phyloP scores from a whole-genome alignment of 1,140 invertebrate species.

The Choristoneura fumiferana region DNA sequence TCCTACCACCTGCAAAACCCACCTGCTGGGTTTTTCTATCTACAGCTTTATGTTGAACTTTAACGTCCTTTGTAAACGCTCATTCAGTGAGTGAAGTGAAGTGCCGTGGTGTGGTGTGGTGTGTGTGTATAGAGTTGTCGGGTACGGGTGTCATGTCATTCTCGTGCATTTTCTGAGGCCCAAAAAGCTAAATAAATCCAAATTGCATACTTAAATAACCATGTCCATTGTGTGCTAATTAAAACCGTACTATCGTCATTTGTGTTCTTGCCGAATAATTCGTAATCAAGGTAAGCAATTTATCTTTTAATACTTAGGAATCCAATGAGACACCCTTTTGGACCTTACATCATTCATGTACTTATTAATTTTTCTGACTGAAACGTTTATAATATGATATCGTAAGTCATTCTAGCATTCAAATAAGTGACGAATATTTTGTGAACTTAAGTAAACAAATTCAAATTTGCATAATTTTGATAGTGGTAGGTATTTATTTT shows the following conservation, averaged over 20 bases:
- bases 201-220: background rate
- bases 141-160: background rate
- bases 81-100: too few species aligned
- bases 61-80: too few species aligned
- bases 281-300: background rate
- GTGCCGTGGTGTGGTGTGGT: too few species aligned
- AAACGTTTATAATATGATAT: background rate
- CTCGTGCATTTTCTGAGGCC: background rate
- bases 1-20: too few species aligned
- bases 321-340: background rate
- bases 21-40: too few species aligned
- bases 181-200: background rate
- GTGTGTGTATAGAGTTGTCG: too few species aligned
- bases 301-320: background rate
- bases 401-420: background rate
- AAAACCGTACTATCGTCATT: background rate
- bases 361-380: background rate
- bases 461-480: background rate
- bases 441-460: background rate
- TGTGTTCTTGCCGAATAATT: background rate
- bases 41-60: too few species aligned
- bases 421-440: background rate
- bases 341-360: conserved; percentile 10
- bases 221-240: background rate
- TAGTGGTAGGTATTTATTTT: background rate